Conservation (phyloP, 2,113 vertebrate species). For the Rhagologus leucostigma region DNA sequence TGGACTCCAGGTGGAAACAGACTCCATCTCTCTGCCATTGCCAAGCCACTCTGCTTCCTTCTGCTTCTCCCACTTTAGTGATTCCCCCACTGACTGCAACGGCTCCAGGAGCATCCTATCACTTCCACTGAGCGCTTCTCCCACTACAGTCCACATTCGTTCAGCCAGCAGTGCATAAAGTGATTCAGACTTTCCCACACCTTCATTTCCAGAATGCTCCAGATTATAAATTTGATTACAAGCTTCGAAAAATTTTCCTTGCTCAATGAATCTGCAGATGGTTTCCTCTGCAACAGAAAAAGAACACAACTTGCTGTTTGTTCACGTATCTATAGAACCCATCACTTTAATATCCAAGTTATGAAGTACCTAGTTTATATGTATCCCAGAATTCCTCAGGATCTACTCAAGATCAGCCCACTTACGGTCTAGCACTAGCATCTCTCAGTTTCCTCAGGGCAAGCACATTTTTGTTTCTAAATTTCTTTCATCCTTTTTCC, state of each 20-base stretch:
- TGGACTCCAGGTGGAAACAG: background rate
- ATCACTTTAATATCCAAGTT: background rate
- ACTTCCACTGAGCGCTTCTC: background rate
- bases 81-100: background rate
- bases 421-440: background rate
- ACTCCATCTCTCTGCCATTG: accelerated
- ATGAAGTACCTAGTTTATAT: background rate
- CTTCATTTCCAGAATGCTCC: background rate
- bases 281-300: constrained; percentile 44
- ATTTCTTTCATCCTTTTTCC: background rate
- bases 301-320: background rate
- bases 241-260: constrained; percentile 53
- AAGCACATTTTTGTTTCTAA: background rate
- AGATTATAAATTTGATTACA: background rate
- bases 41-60: background rate
- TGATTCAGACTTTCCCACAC: background rate
- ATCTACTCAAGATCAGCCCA: background rate
- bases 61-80: constrained; percentile 18
- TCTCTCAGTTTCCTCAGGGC: background rate
- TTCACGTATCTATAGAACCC: background rate
- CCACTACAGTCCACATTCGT: constrained; percentile 34
- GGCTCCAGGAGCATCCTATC: background rate
- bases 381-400: background rate
- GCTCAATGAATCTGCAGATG: constrained; percentile 11
- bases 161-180: background rate